Conservation (phyloP, 2,888 invertebrate species). For the Phortica okadai region DNA sequence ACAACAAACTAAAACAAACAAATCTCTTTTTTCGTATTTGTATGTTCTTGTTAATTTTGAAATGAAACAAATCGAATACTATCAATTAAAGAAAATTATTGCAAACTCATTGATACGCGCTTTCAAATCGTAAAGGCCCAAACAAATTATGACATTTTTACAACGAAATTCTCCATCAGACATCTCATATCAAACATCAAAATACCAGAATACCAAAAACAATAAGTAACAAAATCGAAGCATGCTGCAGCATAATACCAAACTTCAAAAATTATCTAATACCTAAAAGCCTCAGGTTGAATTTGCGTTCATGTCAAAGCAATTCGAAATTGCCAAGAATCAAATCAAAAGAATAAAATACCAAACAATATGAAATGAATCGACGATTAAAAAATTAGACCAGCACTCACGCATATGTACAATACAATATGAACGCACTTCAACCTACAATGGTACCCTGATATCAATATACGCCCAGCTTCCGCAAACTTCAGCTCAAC, state of each 20-base stretch:
- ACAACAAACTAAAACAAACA: slow-evolving; percentile 51
- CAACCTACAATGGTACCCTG: slow-evolving; percentile 74
- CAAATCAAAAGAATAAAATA: slow-evolving; percentile 31
- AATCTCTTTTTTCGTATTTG: slow-evolving; percentile 77
- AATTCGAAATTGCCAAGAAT: slow-evolving; percentile 43
- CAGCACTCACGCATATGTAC: slow-evolving; percentile 44
- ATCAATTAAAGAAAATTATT: slow-evolving; percentile 76
- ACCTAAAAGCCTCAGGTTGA: slow-evolving; percentile 64
- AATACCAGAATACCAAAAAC: not conserved
- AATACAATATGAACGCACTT: slow-evolving; percentile 59
- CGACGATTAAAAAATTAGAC: slow-evolving; percentile 17
- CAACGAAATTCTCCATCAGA: too few species aligned
- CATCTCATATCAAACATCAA: slow-evolving; percentile 18
- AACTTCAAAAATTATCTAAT: slow-evolving; percentile 25
- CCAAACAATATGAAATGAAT: slow-evolving; percentile 26
- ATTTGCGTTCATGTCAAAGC: slow-evolving; percentile 53
- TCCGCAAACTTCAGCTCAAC: slow-evolving; percentile 54
- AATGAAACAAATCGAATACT: slow-evolving; percentile 66
- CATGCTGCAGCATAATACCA: slow-evolving; percentile 59
- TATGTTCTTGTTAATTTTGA: slow-evolving; percentile 76
- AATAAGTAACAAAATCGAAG: slow-evolving; percentile 54
- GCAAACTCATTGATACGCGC: slow-evolving; percentile 74
- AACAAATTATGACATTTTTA: slow-evolving; percentile 7
- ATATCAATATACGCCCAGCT: slow-evolving; percentile 76
- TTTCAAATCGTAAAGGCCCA: slow-evolving; percentile 55